These are phyloP conservation scores for Drosophila biarmipes DNA, from an alignment of 1,140 invertebrate species.

Conservation along the genomic window DNA sequence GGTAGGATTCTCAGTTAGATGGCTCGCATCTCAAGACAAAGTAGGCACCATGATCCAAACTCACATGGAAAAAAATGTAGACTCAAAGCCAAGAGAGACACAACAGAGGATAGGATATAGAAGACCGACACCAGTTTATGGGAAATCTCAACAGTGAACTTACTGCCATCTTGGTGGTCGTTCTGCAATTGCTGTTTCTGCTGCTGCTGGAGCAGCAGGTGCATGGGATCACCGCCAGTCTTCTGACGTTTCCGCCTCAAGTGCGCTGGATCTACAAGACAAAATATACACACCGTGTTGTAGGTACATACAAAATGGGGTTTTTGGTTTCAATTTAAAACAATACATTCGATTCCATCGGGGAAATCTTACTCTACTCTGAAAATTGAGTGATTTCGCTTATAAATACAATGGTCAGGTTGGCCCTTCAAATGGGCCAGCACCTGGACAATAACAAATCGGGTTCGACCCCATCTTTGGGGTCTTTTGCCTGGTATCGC, in stretches of 20 bases:
- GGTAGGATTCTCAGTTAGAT: conserved; percentile 67
- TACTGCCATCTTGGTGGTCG: conserved; percentile 86
- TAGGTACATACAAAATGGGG: conserved; percentile 38
- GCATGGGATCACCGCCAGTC: conserved; percentile 86
- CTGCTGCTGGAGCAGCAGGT: conserved; percentile 86
- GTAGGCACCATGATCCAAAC: conserved; percentile 13
- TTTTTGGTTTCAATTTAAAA: conserved; percentile 24
- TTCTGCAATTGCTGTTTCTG: conserved; percentile 82
- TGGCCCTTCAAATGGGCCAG: conserved; percentile 3
- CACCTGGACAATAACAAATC: conserved; percentile 51
- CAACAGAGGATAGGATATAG: conserved; percentile 6
- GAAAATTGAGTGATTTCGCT: conserved; percentile 47
- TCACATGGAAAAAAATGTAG: conserved; percentile 12
- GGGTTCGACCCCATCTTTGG: background rate
- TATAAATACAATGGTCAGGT: conserved; percentile 42
- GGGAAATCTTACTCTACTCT: conserved; percentile 35
- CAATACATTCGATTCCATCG: conserved; percentile 25
- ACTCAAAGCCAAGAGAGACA: background rate
- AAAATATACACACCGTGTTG: conserved; percentile 58
- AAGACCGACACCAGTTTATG: conserved; percentile 27
- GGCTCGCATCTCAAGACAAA: conserved; percentile 37
- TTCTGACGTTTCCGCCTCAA: conserved; percentile 87
- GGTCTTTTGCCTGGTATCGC: conserved; percentile 26
- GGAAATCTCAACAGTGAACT: conserved; percentile 81
- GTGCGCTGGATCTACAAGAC: conserved; percentile 85